Conservation (phyloP, 2,113 vertebrate genomes). For the Microtus richardsoni region DNA sequence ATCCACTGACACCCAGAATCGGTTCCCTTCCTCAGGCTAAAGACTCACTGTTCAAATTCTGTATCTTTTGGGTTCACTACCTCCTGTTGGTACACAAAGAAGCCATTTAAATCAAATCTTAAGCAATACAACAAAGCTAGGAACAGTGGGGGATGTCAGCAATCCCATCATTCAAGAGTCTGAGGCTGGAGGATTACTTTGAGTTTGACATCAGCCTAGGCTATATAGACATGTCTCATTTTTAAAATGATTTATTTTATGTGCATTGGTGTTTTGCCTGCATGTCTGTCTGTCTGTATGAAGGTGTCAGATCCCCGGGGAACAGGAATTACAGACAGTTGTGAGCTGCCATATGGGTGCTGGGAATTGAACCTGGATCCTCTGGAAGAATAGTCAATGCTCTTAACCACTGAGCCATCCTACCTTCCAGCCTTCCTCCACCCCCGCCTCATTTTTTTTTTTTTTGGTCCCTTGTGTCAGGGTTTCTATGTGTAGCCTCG, state of each 20-base stretch:
- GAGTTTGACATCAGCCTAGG: not conserved
- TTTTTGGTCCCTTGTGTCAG: no score
- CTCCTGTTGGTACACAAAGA: not conserved
- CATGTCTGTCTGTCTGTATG: no score
- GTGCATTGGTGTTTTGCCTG: no score
- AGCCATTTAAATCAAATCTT: not conserved
- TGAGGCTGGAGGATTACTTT: not conserved
- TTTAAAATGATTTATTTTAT: no score
- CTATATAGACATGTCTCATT: not conserved
- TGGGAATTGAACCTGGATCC: no score
- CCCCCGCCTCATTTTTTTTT: not conserved
- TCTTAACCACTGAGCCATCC: no score
- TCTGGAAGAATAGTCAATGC: no score
- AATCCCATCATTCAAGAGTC: not conserved
- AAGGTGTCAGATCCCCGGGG: no score
- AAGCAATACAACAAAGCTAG: not conserved
- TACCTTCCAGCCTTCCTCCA: no score
- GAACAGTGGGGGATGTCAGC: not conserved
- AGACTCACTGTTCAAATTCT: not conserved
- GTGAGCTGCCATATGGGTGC: no score
- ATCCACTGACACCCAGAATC: not conserved
- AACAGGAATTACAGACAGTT: no score
- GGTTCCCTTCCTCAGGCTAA: not conserved
- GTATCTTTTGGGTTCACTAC: not conserved
- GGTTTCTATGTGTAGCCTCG: not conserved